Percentiles rank a stretch among this genome's conserved stretches.
These are phyloP conservation scores for Bhutanitis thaidina DNA, from an alignment of 2,888 invertebrate species.

Conservation along the genomic window DNA sequence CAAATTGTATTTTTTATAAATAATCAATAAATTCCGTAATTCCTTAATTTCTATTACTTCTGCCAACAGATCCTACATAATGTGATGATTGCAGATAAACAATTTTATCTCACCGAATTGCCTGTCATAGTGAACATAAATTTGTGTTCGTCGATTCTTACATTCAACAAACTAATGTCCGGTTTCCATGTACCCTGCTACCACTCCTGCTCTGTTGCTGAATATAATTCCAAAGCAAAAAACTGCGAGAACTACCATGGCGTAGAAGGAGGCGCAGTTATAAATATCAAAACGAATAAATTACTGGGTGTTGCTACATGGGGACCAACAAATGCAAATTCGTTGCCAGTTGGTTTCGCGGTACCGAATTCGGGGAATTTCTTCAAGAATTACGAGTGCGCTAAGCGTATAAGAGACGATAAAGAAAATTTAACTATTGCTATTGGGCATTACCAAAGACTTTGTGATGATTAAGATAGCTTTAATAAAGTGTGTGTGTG, in stretches of 20 bases:
- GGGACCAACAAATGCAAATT: constrained; percentile 33
- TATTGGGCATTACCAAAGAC: constrained; percentile 34
- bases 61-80: not conserved
- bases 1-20: too few species aligned
- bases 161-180: constrained; percentile 22
- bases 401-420: constrained; percentile 39
- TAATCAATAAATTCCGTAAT: too few species aligned
- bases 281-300: constrained; percentile 31
- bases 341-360: constrained; percentile 54
- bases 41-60: too few species aligned
- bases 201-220: constrained; percentile 39
- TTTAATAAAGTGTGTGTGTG: not conserved
- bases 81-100: constrained; percentile 23
- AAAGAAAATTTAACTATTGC: not conserved
- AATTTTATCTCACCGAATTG: constrained; percentile 37
- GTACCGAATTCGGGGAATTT: constrained; percentile 47
- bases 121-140: constrained; percentile 35
- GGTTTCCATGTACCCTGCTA: constrained; percentile 53
- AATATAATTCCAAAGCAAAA: constrained; percentile 22
- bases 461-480: constrained; percentile 33
- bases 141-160: constrained; percentile 39
- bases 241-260: constrained; percentile 43
- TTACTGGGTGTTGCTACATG: constrained; percentile 55
- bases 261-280: constrained; percentile 47
- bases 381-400: constrained; percentile 44